Evolutionary conservation across 1,140 invertebrate genomes (phyloP).

Genomic region (Brachionus rotundiformis): DNA sequence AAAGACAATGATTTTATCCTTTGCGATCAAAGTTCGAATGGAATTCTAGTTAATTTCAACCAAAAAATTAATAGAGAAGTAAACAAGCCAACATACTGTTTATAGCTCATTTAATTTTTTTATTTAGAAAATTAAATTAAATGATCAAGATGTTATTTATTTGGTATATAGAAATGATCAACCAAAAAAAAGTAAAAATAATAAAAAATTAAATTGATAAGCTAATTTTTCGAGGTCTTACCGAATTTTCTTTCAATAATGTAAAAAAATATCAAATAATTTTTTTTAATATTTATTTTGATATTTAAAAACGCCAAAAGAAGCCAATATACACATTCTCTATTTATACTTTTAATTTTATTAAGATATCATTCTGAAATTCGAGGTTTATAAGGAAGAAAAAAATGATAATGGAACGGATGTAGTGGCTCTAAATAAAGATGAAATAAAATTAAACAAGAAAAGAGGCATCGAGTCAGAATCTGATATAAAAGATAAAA

Average conservation of each 20-base stretch:
- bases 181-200: conserved; percentile 56
- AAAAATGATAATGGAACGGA: no score
- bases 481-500: neutral
- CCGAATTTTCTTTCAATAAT: no score
- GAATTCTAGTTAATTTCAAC: conserved; percentile 58
- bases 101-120: neutral
- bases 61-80: conserved; percentile 54
- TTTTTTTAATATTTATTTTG: no score
- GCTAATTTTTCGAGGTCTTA: neutral
- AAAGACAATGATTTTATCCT: conserved; percentile 8
- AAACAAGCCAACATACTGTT: neutral
- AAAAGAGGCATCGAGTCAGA: neutral
- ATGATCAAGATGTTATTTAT: conserved; percentile 62
- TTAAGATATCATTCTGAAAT: conserved; percentile 59
- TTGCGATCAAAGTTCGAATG: conserved; percentile 59
- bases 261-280: no score
- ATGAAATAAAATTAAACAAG: neutral
- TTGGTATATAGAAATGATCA: conserved; percentile 60
- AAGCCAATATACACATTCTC: no score
- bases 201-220: neutral
- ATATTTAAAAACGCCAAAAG: no score
- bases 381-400: conserved; percentile 48
- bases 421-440: no score
- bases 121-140: conserved; percentile 54
- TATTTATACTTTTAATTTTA: conserved; percentile 43